phyloP scores from a whole-genome alignment of 64 coral and sea anemone species.

The Montipora efflorescens region DNA sequence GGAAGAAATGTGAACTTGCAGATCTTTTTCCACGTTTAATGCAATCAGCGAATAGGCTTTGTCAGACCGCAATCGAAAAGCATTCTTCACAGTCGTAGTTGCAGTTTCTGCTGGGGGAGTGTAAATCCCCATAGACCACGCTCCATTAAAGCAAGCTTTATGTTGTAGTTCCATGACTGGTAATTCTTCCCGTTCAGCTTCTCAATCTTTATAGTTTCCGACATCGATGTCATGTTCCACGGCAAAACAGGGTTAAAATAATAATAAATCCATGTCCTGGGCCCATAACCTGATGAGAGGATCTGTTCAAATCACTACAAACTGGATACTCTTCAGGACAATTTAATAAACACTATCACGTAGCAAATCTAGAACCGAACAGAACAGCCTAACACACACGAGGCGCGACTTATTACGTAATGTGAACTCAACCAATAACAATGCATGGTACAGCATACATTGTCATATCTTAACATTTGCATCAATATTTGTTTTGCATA shows the following conservation, averaged over 20 bases:
- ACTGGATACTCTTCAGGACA: too few species aligned
- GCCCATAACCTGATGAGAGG: slow-evolving; percentile 40
- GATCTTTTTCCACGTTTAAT: slow-evolving; percentile 58
- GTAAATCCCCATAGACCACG: slow-evolving; percentile 60
- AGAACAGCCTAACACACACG: not conserved
- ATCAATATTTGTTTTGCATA: too few species aligned
- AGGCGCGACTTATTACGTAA: not conserved
- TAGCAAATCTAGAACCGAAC: not conserved
- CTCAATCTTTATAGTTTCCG: slow-evolving; percentile 30
- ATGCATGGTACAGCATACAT: not conserved
- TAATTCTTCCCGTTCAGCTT: slow-evolving; percentile 64
- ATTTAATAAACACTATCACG: not conserved
- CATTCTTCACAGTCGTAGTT: slow-evolving; percentile 23
- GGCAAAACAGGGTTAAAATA: slow-evolving; percentile 3
- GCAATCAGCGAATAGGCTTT: slow-evolving; percentile 58
- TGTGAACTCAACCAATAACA: not conserved
- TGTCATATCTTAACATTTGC: not conserved
- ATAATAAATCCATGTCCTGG: slow-evolving; percentile 19
- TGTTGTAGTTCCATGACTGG: slow-evolving; percentile 58
- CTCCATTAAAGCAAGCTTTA: slow-evolving; percentile 57
- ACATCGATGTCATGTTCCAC: not conserved
- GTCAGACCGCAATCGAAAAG: slow-evolving; percentile 47
- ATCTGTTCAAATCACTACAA: too few species aligned
- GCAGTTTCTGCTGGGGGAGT: not conserved
- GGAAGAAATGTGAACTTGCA: slow-evolving; percentile 52